Base-by-base conservation (phyloP, 92 coral and sea anemone genomes). In the Metridium senile region DNA sequence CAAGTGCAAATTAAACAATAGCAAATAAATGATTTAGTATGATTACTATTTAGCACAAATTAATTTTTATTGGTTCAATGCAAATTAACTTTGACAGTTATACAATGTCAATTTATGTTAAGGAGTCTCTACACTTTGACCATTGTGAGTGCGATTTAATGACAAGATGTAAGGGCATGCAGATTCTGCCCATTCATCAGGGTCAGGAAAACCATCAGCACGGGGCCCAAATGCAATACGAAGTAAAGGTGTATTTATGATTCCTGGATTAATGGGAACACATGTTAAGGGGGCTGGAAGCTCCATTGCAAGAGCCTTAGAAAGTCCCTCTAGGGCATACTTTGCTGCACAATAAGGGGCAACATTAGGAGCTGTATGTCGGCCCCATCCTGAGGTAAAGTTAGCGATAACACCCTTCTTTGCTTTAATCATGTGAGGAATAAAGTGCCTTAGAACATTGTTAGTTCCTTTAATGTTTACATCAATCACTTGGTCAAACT, bases 261-360 rank as follows among this genome's bases (percentile, higher is more conserved):
- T 32, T 33, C 97, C 93, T 16, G 97, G 97, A 58, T 91, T 91
- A 10, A 91, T 73, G 13, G 97, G 97, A 0, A 88, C 88, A 85
- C 97, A 91, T 21, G 82, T 70, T 61, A 91, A 56, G 10, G 92
- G 89, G n/a, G 84, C 84, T 58, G 97, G 97, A 26, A 91, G 80
- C 85, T 91, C 97, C 58, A 81, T 39, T 62, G 97, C 97, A 33
- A 91, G 64, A 17, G 97, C 97, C 74, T 91, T 91, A 45, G 93
- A 88, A 6, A 91, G 88, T 31, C 93, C 97, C 74, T 91, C 93
- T 29, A 91, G 45, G 51, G 86, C 97, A 88, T 90, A 91, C 65
- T 91, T 91, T 10, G 90, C 28, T 20, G 93, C 87, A 68, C 93
- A 91, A 73, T 91, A 91, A 1, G 97, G 97, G 26, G 93, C 97